A percentile compares a stretch with the other conserved stretches of the same genome.
These are phyloP conservation scores for Psophia crepitans DNA, from an alignment of 2,113 vertebrate species.

Conservation along the genomic window DNA sequence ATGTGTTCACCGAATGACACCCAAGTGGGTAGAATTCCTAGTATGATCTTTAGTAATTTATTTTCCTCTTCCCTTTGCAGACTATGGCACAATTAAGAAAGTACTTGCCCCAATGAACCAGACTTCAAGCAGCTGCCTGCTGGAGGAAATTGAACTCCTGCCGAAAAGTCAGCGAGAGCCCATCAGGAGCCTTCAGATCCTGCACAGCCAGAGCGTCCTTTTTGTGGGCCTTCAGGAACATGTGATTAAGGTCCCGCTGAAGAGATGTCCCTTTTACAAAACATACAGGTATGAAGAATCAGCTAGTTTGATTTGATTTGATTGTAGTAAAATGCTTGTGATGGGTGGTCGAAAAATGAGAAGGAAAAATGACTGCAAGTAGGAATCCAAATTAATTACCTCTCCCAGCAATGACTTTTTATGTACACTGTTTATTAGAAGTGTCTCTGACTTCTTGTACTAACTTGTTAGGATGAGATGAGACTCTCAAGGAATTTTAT, in stretches of 20 bases:
- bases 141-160: constrained; percentile 93
- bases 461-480: neutral
- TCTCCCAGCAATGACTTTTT: neutral
- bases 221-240: constrained; percentile 91
- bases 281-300: constrained; percentile 81
- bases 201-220: constrained; percentile 92
- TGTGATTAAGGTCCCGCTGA: constrained; percentile 92
- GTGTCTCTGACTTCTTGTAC: neutral
- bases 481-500: neutral
- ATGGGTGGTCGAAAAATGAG: neutral
- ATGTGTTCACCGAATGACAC: neutral
- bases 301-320: neutral
- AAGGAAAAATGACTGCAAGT: neutral
- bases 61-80: constrained; percentile 67
- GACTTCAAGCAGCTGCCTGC: constrained; percentile 85
- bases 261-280: constrained; percentile 90
- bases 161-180: constrained; percentile 81
- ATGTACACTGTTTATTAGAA: neutral
- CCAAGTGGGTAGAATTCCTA: neutral
- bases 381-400: neutral
- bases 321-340: neutral
- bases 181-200: constrained; percentile 88
- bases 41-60: neutral
- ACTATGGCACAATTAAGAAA: constrained; percentile 95
- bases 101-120: constrained; percentile 89